Conservation (phyloP, 1,140 invertebrate species). For the Nephila pilipes region DNA sequence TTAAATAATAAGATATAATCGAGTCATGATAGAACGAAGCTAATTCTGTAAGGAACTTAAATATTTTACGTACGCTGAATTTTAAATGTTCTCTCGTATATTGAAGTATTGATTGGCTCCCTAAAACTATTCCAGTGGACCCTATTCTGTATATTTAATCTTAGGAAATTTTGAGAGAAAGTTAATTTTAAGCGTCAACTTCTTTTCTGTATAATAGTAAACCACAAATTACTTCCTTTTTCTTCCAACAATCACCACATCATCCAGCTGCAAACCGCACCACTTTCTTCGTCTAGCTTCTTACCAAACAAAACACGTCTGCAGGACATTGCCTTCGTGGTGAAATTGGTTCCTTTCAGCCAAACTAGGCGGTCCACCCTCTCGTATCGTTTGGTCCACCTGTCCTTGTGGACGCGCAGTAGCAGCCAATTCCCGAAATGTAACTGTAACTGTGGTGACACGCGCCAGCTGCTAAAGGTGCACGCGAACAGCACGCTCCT, state of each 20-base stretch:
- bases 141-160: too few species aligned
- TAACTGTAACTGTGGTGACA: slow-evolving; percentile 72
- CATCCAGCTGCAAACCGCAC: background rate
- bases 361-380: background rate
- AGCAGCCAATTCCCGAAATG: slow-evolving; percentile 41
- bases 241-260: background rate
- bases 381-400: slow-evolving; percentile 61
- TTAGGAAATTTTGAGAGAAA: too few species aligned
- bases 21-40: too few species aligned
- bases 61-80: too few species aligned
- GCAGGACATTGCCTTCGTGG: background rate
- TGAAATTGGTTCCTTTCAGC: slow-evolving; percentile 39
- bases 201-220: too few species aligned
- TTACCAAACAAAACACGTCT: background rate
- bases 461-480: slow-evolving; percentile 62
- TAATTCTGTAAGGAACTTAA: too few species aligned
- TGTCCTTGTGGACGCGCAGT: slow-evolving; percentile 57
- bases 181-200: too few species aligned
- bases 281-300: background rate
- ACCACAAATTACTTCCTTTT: background rate
- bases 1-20: too few species aligned
- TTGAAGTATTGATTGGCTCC: too few species aligned
- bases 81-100: too few species aligned
- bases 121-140: too few species aligned
- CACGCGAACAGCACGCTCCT: slow-evolving; percentile 61